These are phyloP conservation scores for Thaumatotibia leucotreta DNA, from an alignment of 1,140 invertebrate genomes.

Conservation along the genomic window DNA sequence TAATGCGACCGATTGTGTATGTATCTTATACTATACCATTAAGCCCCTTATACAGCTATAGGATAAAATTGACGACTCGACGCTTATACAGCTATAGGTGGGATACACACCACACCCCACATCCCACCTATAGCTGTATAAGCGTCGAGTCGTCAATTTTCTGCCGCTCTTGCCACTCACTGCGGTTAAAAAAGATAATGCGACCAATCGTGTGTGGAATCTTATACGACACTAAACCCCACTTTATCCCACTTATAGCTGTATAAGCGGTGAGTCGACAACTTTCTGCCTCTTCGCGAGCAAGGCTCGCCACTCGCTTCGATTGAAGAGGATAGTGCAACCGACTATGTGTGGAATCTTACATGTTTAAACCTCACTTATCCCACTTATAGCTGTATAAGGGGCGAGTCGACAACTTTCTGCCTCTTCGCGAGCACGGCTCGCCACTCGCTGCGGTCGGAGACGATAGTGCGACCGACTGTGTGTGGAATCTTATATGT, in stretches of 20 bases:
- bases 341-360: not conserved
- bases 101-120: not conserved
- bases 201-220: too few relatives aligned
- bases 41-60: too few relatives aligned
- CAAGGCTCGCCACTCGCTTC: conserved; percentile 78
- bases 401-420: not conserved
- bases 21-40: too few relatives aligned
- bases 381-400: conserved; percentile 21
- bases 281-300: conserved; percentile 16
- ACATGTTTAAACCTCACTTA: not conserved
- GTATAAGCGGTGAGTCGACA: not conserved
- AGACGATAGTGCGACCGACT: too few relatives aligned
- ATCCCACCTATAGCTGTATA: too few relatives aligned
- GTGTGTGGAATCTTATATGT: too few relatives aligned
- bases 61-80: too few relatives aligned
- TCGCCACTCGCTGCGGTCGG: conserved; percentile 82
- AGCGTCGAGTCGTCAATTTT: not conserved
- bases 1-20: too few relatives aligned
- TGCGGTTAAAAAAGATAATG: too few relatives aligned
- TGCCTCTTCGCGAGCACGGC: conserved; percentile 27
- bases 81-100: too few relatives aligned
- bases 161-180: not conserved
- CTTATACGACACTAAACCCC: too few relatives aligned
- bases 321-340: conserved; percentile 64
- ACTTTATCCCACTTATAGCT: too few relatives aligned